These are phyloP conservation scores for Rhinoderma darwinii DNA, from an alignment of 2,113 vertebrate genomes.

Conservation along the genomic window DNA sequence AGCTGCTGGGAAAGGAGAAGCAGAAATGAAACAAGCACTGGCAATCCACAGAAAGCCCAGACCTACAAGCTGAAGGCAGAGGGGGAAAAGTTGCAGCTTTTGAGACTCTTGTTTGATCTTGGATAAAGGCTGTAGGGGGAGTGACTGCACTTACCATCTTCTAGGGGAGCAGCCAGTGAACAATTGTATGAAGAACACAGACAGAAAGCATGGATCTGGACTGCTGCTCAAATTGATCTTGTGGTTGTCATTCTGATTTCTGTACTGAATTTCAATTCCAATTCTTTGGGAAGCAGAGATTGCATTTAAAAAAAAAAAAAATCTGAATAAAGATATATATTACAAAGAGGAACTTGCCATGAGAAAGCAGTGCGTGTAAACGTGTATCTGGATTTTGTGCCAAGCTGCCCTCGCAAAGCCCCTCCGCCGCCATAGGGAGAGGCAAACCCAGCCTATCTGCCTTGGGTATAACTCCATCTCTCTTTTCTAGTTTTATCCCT, in stretches of 20 bases:
- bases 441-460: conserved; percentile 27
- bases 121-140: conserved; percentile 74
- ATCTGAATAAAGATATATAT: conserved; percentile 38
- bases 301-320: conserved; percentile 31
- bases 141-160: conserved; percentile 79
- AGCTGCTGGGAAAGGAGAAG: conserved; percentile 67
- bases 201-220: conserved; percentile 70
- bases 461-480: conserved; percentile 24
- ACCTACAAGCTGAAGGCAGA: conserved; percentile 71
- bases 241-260: conserved; percentile 43
- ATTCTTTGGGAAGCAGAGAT: conserved; percentile 42
- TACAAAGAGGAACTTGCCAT: conserved; percentile 51
- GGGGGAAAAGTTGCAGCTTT: conserved; percentile 78
- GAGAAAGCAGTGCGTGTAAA: conserved; percentile 26
- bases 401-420: conserved; percentile 22
- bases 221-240: conserved; percentile 70
- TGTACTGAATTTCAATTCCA: conserved; percentile 16
- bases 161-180: conserved; percentile 66
- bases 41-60: conserved; percentile 73
- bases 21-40: conserved; percentile 74
- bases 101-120: conserved; percentile 78
- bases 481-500: neutral
- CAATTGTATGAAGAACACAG: conserved; percentile 61
- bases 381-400: conserved; percentile 42
- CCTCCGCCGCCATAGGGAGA: conserved; percentile 39